Evolutionary conservation across 2,888 invertebrate species (phyloP), one percentile per base, ranked within the genome.

Genomic region (Timandra comae): DNA sequence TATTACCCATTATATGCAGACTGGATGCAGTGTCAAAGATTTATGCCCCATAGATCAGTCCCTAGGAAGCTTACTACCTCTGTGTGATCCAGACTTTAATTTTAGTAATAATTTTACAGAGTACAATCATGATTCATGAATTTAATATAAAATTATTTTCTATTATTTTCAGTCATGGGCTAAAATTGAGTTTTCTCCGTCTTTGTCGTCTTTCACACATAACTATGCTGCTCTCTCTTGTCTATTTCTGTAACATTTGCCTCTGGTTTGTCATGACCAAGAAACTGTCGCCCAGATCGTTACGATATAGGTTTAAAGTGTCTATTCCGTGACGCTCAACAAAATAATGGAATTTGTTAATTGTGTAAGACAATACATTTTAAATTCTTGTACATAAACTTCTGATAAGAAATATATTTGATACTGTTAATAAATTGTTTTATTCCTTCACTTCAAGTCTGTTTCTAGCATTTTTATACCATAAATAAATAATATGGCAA

Each of bases 231-330:
- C 57, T 84, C 30, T 64, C 71, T 3, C 61, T 82, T 29, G 66
- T 80, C 23, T 82, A 80, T 57, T 82, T 81, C 63, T 81, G 77
- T 62, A 82, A 84, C 43, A 59, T 80, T 21, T 73, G 75, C 46
- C 55, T 82, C 31, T 84, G 82, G 82, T 84, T 76, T 50, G 54
- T 81, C 49, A 79, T 79, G 69, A 66, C 63, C 33, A 81, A 71
- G 53, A 81, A 67, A 57, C 46, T 58, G 9, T 63, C 66, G 55
- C 67, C 77, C 57, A 73, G 61, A 51, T 57, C 56, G 23, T 37
- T 70, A n/a, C 58, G 65, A 49, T 81, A 79, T 48, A 63, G 52
- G 41, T 73, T 81, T 41, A 69, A 61, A 59, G 52, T 77, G 11
- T 52, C 59, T 32, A 55, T 72, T 41, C 72, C 72, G 38, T 46